Percentiles rank a stretch among this genome's conserved stretches.
These are phyloP conservation scores for Andrena marginata DNA, from an alignment of 2,888 invertebrate genomes.

Conservation along the genomic window DNA sequence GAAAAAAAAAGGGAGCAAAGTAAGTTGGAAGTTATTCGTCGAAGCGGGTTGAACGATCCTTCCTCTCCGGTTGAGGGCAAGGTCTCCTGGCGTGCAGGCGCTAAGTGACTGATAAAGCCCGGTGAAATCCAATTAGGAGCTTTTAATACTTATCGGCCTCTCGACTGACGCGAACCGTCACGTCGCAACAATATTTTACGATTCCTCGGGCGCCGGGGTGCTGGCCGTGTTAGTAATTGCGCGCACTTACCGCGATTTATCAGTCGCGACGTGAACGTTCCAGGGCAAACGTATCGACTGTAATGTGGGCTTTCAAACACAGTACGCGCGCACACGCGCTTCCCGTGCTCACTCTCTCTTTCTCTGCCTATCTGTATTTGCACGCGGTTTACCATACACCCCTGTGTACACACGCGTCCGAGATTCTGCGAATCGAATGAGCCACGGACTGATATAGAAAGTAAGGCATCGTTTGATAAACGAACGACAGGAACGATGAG, in stretches of 20 bases:
- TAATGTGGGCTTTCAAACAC: slow-evolving; percentile 51
- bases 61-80: slow-evolving; percentile 15
- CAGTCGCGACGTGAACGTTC: slow-evolving; percentile 60
- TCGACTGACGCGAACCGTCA: slow-evolving; percentile 49
- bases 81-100: slow-evolving; percentile 58
- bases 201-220: slow-evolving; percentile 52
- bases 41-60: slow-evolving; percentile 43
- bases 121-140: slow-evolving; percentile 78
- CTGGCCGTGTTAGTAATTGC: slow-evolving; percentile 60
- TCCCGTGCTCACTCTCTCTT: slow-evolving; percentile 15
- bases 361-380: too few species aligned
- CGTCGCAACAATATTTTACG: slow-evolving; percentile 60
- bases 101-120: slow-evolving; percentile 77
- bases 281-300: slow-evolving; percentile 40
- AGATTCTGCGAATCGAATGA: slow-evolving; percentile 63
- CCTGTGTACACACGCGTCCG: slow-evolving; percentile 8
- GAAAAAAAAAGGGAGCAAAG: slow-evolving; percentile 44
- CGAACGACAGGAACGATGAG: slow-evolving; percentile 63
- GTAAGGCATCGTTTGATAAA: slow-evolving; percentile 69
- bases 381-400: background rate
- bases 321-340: slow-evolving; percentile 7
- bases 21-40: slow-evolving; percentile 55
- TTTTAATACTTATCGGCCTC: slow-evolving; percentile 75
- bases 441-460: slow-evolving; percentile 56
- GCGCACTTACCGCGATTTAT: slow-evolving; percentile 68